Conservation (phyloP, 2,888 invertebrate genomes). For the Platycnemis pennipes region DNA sequence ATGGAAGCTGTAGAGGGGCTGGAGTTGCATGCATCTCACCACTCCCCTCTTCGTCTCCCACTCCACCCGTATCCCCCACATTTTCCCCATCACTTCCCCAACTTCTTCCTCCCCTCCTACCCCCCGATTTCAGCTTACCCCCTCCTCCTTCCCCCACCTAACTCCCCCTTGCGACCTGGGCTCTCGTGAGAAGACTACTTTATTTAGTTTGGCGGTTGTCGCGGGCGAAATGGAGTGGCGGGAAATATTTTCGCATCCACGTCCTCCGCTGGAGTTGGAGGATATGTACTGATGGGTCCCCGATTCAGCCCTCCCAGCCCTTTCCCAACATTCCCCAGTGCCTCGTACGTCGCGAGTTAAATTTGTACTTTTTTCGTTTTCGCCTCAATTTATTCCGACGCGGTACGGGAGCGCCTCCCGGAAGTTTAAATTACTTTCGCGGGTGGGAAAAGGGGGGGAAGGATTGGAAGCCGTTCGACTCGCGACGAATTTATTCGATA, state of each 20-base stretch:
- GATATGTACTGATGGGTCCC: not conserved
- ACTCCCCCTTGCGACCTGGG: not conserved
- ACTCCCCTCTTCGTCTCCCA: not conserved
- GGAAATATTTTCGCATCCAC: not conserved
- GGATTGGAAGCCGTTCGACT: not conserved
- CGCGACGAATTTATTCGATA: not conserved
- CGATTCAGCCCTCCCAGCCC: not conserved
- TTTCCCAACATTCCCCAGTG: not conserved
- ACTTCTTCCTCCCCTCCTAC: not conserved
- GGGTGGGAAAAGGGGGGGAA: not conserved
- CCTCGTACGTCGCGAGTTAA: not conserved
- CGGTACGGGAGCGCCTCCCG: not conserved
- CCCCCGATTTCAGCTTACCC: not conserved
- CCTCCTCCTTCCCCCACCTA: not conserved
- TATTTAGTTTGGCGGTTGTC: conserved; percentile 1
- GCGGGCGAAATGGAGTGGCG: not conserved
- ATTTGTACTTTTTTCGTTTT: not conserved
- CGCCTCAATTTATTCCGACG: not conserved
- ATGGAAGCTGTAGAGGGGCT: not conserved
- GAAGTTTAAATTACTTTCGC: not conserved
- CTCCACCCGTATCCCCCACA: not conserved
- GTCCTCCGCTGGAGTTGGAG: not conserved
- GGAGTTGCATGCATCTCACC: not conserved
- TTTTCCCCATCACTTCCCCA: not conserved
- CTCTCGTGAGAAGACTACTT: not conserved